Conservation (phyloP, 2,113 vertebrate genomes). For the Osmerus mordax region DNA sequence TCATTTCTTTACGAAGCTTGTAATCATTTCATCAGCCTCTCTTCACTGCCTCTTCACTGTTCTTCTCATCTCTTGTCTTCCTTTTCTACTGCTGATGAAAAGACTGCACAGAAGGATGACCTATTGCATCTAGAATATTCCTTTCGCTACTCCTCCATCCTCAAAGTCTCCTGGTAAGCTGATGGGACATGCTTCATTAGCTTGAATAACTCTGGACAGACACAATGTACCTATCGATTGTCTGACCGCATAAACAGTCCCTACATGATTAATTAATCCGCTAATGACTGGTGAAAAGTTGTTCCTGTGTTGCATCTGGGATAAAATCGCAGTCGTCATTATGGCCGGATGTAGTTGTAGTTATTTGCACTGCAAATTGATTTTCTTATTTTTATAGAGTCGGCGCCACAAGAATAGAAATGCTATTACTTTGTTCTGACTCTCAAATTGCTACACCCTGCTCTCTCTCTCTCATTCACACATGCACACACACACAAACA, state of each 20-base stretch:
- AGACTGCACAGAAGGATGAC: conserved; percentile 38
- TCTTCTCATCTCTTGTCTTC: conserved; percentile 30
- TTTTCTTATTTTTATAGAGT: background rate
- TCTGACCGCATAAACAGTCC: conserved; percentile 31
- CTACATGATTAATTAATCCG: conserved; percentile 28
- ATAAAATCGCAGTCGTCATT: background rate
- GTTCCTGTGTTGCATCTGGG: background rate
- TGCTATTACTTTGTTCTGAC: background rate
- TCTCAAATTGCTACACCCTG: background rate
- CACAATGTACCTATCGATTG: conserved; percentile 29
- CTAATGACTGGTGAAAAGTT: conserved; percentile 19
- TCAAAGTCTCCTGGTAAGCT: background rate
- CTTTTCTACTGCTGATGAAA: conserved; percentile 25
- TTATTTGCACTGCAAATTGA: conserved; percentile 5
- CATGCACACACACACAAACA: background rate
- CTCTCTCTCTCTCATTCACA: background rate
- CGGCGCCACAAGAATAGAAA: background rate
- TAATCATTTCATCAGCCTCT: conserved; percentile 68
- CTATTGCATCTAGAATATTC: background rate
- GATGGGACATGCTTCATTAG: conserved; percentile 21
- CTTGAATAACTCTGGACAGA: conserved; percentile 28
- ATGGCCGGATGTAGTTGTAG: background rate
- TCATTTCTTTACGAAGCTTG: conserved; percentile 37
- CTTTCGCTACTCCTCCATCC: conserved; percentile 5
- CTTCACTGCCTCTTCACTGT: conserved; percentile 62